Base-by-base conservation (phyloP, 2,113 vertebrate genomes). In the Halcyon malimbica region DNA sequence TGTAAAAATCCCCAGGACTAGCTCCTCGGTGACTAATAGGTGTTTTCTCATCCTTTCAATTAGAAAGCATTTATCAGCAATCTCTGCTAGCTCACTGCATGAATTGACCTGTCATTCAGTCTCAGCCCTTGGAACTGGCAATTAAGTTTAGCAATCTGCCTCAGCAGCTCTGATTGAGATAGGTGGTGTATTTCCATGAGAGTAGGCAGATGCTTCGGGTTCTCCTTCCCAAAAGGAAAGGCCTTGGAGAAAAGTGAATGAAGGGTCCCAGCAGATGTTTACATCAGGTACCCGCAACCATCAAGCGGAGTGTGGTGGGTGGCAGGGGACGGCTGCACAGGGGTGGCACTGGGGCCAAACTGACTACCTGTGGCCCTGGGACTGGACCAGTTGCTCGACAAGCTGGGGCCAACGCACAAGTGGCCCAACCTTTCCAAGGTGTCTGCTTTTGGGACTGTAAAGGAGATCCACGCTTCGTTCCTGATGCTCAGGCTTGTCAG, bases 41-140 rank as follows among this genome's bases (percentile, higher is more conserved):
- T 87, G 92, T 97, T 96, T 96, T 97, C 97, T 97, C 97, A 96
- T 97, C 96, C 95, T 98, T 98, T 97, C 97, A 96, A 87, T 97
- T 96, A 97, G 96, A 97, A 97, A 95, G 96, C 94, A 71, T 97
- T 98, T 97, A 97, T 98, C 97, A 97, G 95, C 96, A 97, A 96
- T 97, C 97, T 96, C 95, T 97, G 96, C 97, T 95, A 96, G 93
- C 95, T 97, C 96, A 88, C 95, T 91, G 96, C 90, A 77, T 96
- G 96, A 98, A 95, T 85, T 98, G 97, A 93, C 96, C 93, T 96
- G 97, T 96, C 96, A 96, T 94, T 97, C 94, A 94, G 82, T 96
- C 97, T 97, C 96, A 96, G 97, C 87, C 89, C 85, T 96, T 97
- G 96, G 94, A 97, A 97, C 95, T 89, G 95, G 82, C 91, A 96